phyloP scores from a whole-genome alignment of 2,797 vertebrate genomes.

The Mormyrops attenuatus region DNA sequence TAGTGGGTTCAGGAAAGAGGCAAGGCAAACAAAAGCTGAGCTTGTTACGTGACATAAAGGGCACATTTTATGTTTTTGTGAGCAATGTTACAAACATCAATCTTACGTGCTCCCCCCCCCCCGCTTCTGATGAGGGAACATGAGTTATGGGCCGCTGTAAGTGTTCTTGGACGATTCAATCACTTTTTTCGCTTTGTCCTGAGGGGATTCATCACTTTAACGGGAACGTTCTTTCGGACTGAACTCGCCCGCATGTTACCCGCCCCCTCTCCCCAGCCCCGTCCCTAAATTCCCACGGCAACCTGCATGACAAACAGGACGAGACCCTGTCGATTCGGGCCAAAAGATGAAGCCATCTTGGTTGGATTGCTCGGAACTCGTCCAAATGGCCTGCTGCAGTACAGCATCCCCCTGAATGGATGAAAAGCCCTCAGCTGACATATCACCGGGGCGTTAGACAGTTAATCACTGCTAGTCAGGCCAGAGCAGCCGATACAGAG shows the following conservation, averaged over 20 bases:
- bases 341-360: background rate
- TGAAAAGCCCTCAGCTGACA: background rate
- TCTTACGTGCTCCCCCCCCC: background rate
- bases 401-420: background rate
- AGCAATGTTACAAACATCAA: constrained; percentile 12
- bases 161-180: background rate
- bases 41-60: background rate
- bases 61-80: background rate
- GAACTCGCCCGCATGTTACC: background rate
- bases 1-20: background rate
- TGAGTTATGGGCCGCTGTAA: background rate
- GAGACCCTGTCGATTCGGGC: background rate
- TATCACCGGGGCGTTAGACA: background rate
- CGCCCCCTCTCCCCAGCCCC: background rate
- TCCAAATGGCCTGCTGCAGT: background rate
- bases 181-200: background rate
- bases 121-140: background rate
- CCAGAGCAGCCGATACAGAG: background rate
- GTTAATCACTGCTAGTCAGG: background rate
- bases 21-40: background rate
- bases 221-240: background rate
- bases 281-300: background rate
- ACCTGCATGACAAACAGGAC: constrained; percentile 8
- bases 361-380: background rate
- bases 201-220: constrained; percentile 6